Base-by-base conservation (phyloP, 2,113 vertebrate genomes). In the Melanerpes aurifrons region DNA sequence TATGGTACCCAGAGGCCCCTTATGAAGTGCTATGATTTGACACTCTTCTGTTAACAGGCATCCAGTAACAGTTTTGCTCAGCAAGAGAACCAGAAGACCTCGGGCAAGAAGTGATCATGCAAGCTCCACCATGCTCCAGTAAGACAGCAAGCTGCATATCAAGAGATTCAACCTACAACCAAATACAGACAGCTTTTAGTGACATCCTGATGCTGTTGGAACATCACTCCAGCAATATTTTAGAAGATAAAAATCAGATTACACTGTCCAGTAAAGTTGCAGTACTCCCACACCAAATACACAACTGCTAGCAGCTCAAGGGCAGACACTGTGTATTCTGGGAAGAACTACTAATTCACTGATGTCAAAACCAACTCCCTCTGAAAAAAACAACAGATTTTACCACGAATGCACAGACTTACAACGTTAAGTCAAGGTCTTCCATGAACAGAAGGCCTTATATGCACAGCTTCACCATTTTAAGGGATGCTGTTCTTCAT, bases 331-430 rank as follows among this genome's bases (percentile, higher is more conserved):
- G 4, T 2, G 0, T 54, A 18, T 58, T 79, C 83, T 40, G 45
- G 16, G 25, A 66, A 66, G 20, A 69, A 32, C 22, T 45, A 37
- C 17, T 78, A 22, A 85, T 43, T 66, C 78, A 16, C 21, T 57
- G 28, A 25, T 48, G 54, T 31, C 64, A 48, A 72, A 75, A 70
- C 71, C 3, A 70, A 74, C 4, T 35, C 2, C 4, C 7, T 21
- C n/a, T 1, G 1, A 40, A 53, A 63, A 62, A 45, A 47, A 35
- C 0, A 0, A 3, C 11, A n/a, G 10, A 67, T 1, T 4, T 50
- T 69, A 54, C 22, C 17, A 20, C 5, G 6, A 82, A 67, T 6
- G 4, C 21, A 63, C 9, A 68, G 29, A 28, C 43, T 22, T 18
- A 56, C 57, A 77, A 7, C 10, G 13, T 8, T 31, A 35, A 73